Evolutionary conservation across 2,888 invertebrate species (phyloP), one percentile per base, ranked within the genome.

Genomic region (Cheilosia grossa): DNA sequence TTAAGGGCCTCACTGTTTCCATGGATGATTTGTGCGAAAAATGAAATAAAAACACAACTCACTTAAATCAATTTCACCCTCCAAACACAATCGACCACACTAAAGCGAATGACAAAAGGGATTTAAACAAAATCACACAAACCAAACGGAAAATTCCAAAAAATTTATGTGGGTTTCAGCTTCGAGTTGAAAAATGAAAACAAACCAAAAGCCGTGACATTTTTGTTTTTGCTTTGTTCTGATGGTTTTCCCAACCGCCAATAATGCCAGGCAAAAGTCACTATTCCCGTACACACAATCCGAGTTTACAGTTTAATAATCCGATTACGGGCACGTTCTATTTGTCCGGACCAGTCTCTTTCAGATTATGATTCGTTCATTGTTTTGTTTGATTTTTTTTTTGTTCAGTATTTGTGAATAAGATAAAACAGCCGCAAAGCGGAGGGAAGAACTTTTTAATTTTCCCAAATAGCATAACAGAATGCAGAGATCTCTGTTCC

Each of bases 261-360:
- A 13, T 37, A 37, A 37, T 37, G 37, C 49, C 69, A 61, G 40
- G 67, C 37, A 58, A 21, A 59, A 77, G 59, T 61, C 78, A 82
- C 64, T 66, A 17, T 19, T 19, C 21, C 17, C 37, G 37, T 21
- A 58, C 24, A 66, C 33, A 61, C 53, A 72, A 72, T 66, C 70
- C 77, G 66, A 63, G 82, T 56, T 78, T 78, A 78, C 79, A 79
- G 82, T 82, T 79, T 58, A 74, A 79, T 79, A 82, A 82, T 82
- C 82, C 79, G 82, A 82, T 82, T 82, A 79, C 27, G 63, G 37
- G 19, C n/a, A 33, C 54, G 79, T 69, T 64, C 47, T 70, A 51
- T 77, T 69, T 70, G 51, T 40, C 64, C n/a, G 33, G 21, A 44
- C 56, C 54, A 69, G 67, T 61, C 42, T 75, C 63, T 47, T 66